Conservation (phyloP, 2,888 invertebrate genomes). For the Stenodema calcarata region DNA sequence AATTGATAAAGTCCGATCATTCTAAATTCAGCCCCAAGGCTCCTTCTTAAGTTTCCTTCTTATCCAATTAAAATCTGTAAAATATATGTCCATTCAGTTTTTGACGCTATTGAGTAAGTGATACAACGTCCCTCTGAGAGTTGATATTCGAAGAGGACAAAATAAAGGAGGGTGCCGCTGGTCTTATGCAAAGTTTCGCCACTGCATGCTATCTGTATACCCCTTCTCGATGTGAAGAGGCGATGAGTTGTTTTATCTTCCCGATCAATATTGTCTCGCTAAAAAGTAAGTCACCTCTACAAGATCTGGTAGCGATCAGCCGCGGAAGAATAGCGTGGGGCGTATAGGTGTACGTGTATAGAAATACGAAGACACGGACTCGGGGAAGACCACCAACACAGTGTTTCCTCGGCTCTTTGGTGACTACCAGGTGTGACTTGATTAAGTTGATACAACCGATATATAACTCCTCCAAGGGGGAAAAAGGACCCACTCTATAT, state of each 20-base stretch:
- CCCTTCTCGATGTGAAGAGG: not conserved
- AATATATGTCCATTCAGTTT: no score
- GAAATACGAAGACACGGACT: not conserved
- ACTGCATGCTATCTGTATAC: not conserved
- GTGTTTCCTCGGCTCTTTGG: slow-evolving; percentile 44
- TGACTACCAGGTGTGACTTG: slow-evolving; percentile 48
- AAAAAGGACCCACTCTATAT: not conserved
- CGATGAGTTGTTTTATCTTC: not conserved
- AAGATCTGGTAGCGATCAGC: not conserved
- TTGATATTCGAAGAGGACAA: not conserved
- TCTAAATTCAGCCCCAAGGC: no score
- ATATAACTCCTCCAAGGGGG: slow-evolving; percentile 29
- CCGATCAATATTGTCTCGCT: not conserved
- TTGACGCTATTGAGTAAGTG: no score
- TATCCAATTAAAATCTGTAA: no score
- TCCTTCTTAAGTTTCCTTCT: no score
- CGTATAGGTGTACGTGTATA: not conserved
- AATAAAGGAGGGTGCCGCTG: not conserved
- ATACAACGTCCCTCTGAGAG: no score
- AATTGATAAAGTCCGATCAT: no score
- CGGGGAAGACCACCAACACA: slow-evolving; percentile 33
- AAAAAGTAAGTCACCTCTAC: not conserved
- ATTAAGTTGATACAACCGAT: slow-evolving; percentile 48
- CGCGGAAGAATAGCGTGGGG: not conserved
- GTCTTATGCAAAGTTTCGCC: not conserved